Percentiles rank a stretch among this genome's conserved stretches.
Conservation (phyloP, 2,888 invertebrate genomes). For the Trichogramma evanescens region DNA sequence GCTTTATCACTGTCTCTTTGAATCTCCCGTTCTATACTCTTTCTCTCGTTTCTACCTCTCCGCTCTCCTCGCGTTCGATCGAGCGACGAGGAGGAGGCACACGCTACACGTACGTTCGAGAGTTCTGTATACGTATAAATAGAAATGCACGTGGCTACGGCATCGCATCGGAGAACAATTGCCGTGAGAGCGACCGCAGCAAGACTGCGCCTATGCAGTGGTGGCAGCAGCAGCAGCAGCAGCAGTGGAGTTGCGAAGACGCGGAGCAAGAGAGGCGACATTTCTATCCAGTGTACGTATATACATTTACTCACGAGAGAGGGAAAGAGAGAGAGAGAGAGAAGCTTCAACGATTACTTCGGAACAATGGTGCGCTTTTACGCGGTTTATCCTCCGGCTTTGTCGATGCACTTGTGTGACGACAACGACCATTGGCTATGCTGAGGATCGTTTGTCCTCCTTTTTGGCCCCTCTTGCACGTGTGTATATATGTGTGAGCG, state of each 20-base stretch:
- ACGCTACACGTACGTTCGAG: too few species aligned
- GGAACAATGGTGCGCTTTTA: slow-evolving; percentile 21
- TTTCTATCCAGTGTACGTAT: too few species aligned
- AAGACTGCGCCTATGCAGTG: too few species aligned
- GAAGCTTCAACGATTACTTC: slow-evolving; percentile 19
- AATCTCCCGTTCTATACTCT: slow-evolving; percentile 7
- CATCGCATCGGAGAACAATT: slow-evolving; percentile 17
- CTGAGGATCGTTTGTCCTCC: slow-evolving; percentile 4
- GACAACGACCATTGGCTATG: neutral
- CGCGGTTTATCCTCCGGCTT: slow-evolving; percentile 18
- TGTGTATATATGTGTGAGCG: neutral
- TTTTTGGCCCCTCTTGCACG: neutral
- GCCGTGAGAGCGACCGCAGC: neutral
- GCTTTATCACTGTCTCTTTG: slow-evolving; percentile 21
- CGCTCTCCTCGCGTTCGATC: neutral
- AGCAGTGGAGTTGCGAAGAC: too few species aligned
- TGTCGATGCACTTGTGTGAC: neutral
- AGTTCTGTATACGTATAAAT: too few species aligned
- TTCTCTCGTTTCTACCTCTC: neutral
- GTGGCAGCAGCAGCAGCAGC: too few species aligned
- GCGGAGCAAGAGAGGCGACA: too few species aligned
- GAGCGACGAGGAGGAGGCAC: neutral
- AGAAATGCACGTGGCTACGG: too few species aligned
- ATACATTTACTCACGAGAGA: too few species aligned
- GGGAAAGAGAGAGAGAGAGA: neutral